Percentiles rank a stretch among this genome's conserved stretches.
These are phyloP conservation scores for Tromatobia lineatoria DNA, from an alignment of 2,888 invertebrate genomes.

Conservation along the genomic window DNA sequence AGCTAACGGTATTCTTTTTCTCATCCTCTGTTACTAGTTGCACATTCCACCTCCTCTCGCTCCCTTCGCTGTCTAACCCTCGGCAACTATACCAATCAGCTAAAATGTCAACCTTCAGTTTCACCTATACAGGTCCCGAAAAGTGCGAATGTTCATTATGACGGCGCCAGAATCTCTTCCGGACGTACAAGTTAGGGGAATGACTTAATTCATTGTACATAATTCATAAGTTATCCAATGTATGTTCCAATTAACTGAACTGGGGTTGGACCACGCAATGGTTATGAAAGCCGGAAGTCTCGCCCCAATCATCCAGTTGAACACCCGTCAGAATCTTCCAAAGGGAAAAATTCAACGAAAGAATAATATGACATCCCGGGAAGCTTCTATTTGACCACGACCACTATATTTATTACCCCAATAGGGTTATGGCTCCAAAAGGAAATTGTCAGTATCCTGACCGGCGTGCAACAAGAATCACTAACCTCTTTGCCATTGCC, in stretches of 20 bases:
- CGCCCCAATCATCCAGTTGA: constrained; percentile 3
- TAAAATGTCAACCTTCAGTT: no score
- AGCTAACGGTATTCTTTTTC: neutral
- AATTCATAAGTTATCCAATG: no score
- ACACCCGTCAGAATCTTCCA: constrained; percentile 52
- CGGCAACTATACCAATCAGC: no score
- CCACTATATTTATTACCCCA: constrained; percentile 75
- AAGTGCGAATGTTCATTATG: no score
- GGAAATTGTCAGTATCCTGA: constrained; percentile 46
- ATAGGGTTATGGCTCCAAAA: constrained; percentile 68
- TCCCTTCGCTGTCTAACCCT: neutral
- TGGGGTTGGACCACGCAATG: constrained; percentile 41
- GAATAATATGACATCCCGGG: constrained; percentile 41
- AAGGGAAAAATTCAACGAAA: neutral
- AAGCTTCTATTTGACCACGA: constrained; percentile 63
- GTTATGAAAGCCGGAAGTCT: constrained; percentile 15
- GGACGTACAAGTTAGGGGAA: no score
- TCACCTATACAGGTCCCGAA: no score
- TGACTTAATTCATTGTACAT: no score
- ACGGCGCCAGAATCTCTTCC: no score
- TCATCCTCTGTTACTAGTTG: neutral
- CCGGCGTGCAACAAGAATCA: constrained; percentile 22
- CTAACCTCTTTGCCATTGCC: constrained; percentile 22
- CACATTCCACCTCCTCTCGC: neutral
- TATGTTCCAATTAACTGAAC: no score